Evolutionary conservation across 1,140 invertebrate genomes (phyloP), one percentile per base, ranked within the genome.

Genomic region (Drosophila neocordata): DNA sequence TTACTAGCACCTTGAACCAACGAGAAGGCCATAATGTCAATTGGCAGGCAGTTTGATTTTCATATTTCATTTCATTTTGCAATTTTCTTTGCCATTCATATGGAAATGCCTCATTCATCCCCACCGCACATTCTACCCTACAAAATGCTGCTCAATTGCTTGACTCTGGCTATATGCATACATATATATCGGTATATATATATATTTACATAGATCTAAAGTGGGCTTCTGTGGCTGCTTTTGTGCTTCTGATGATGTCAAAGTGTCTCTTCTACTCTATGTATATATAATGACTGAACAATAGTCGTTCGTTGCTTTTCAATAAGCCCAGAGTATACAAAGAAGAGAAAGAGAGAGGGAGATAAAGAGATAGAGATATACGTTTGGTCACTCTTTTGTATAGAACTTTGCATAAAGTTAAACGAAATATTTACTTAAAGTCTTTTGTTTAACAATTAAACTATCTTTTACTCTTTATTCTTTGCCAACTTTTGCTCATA

Each of bases 1-100:
- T 2, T 9, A 8, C 22, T 15, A 38, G n/a, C 70, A 59, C 31
- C 57, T 59, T 34, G 60, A 48, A 48, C 41, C 41, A 48, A 20
- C 4, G 57, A 37, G 15, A 11, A 44, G 37, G 35, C 64, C 41
- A 48, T 85, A 73, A 77, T 77, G 77, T 70, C 65, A 77, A 80
- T 74, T 74, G 71, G 70, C 58, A 78, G 82, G 67, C 81, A 77
- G 82, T 84, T 84, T 85, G 81, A 84, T 87, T 85, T 85, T 85
- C 82, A 81, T 85, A 78, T 87, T 88, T 73, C 68, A 81, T 63
- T 77, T 77, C 78, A 65, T 83, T 48, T 66, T 62, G 64, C 61
- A 73, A 71, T 83, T 84, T 73, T 65, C 69, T 48, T 35, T 56
- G 61, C 35, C 72, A 88, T 87, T 87, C 82, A 76, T 76, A 87